Evolutionary conservation across 1,140 invertebrate species (phyloP).

Genomic region (Paraescarpia echinospica): DNA sequence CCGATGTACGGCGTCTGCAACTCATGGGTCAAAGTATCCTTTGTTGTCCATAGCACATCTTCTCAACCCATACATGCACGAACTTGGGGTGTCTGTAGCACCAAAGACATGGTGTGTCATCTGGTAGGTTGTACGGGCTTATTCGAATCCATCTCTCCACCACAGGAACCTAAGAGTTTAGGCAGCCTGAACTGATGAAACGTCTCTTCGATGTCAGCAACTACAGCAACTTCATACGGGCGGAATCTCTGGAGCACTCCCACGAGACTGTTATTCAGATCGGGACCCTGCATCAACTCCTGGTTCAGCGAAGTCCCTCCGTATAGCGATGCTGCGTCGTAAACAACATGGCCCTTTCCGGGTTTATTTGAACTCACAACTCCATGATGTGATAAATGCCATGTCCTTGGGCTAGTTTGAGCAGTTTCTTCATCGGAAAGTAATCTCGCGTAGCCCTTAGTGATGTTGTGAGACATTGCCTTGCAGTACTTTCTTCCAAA

Average conservation of each 20-base stretch:
- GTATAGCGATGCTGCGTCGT: too few species aligned
- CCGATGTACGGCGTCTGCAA: not conserved
- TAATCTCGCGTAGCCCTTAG: too few species aligned
- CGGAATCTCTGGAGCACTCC: too few species aligned
- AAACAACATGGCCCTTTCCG: too few species aligned
- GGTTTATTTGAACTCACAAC: too few species aligned
- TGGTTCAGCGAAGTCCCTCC: conserved; percentile 35
- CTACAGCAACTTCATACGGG: too few species aligned
- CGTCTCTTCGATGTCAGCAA: conserved; percentile 25
- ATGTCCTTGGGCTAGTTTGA: too few species aligned
- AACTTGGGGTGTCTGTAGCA: conserved; percentile 31
- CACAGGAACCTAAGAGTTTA: conserved; percentile 30
- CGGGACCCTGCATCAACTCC: conserved; percentile 39
- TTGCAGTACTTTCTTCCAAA: too few species aligned
- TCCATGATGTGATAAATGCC: too few species aligned
- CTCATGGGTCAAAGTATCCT: not conserved
- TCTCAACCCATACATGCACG: conserved; percentile 27
- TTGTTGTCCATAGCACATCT: not conserved
- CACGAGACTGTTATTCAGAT: conserved; percentile 43
- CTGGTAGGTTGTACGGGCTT: too few species aligned
- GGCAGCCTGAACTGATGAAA: conserved; percentile 15
- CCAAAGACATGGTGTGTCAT: conserved; percentile 29
- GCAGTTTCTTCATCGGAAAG: too few species aligned
- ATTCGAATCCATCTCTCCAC: conserved; percentile 2
- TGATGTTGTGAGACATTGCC: too few species aligned